A percentile compares a stretch with the other conserved stretches of the same genome.
Evolutionary conservation across 2,797 vertebrate species (phyloP).

Genomic region (Loriculus beryllinus): DNA sequence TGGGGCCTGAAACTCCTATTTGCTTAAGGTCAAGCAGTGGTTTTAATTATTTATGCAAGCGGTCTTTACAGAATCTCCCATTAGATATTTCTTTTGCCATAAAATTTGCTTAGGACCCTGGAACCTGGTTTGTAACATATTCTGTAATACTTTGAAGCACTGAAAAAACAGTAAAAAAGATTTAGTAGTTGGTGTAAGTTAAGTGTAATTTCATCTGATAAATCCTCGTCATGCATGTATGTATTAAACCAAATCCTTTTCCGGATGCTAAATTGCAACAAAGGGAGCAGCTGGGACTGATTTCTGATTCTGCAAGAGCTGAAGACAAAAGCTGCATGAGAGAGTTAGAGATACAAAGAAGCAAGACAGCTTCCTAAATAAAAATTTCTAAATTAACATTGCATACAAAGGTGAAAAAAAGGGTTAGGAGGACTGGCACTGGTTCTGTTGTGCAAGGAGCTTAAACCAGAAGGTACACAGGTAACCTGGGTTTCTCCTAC

Average conservation of each 20-base stretch:
- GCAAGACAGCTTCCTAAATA: neutral
- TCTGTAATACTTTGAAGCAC: neutral
- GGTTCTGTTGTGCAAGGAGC: neutral
- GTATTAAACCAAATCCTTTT: conserved; percentile 6
- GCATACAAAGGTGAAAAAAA: neutral
- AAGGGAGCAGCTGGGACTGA: neutral
- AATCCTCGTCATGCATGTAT: neutral
- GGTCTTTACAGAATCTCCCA: neutral
- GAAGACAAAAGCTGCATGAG: neutral
- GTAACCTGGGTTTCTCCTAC: neutral
- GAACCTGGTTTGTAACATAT: neutral
- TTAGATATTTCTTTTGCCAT: neutral
- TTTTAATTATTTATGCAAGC: neutral
- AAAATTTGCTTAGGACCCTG: neutral
- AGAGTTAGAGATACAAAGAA: neutral
- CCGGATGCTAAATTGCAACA: neutral
- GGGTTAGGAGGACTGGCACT: neutral
- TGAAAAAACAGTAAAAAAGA: neutral
- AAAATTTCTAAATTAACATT: neutral
- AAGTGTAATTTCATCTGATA: neutral
- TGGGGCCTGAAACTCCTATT: neutral
- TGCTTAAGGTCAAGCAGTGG: neutral
- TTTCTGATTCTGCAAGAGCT: neutral
- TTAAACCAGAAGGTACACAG: neutral
- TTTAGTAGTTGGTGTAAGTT: neutral